Evolutionary conservation across 2,888 invertebrate genomes (phyloP).

Genomic region (Rutpela maculata): DNA sequence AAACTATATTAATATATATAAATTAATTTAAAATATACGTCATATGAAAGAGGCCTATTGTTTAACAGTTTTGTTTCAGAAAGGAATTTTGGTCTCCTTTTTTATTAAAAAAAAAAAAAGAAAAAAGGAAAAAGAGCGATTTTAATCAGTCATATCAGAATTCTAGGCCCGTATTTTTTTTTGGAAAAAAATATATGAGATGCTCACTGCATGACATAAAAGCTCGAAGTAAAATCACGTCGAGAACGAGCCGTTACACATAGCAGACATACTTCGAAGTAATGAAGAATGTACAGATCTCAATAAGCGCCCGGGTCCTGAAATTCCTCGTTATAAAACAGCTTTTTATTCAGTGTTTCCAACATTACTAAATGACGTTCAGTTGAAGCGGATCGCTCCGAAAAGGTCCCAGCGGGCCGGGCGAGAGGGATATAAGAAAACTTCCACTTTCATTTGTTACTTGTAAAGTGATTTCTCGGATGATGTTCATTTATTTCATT

Average conservation of each 20-base stretch:
- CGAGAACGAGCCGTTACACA: background rate
- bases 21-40: too few species aligned
- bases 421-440: slow-evolving; percentile 46
- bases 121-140: too few species aligned
- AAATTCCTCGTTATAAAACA: slow-evolving; percentile 7
- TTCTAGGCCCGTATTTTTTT: too few species aligned
- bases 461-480: slow-evolving; percentile 58
- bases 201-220: too few species aligned
- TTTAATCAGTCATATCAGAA: too few species aligned
- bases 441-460: slow-evolving; percentile 59
- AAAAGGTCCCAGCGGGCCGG: slow-evolving; percentile 22
- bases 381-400: slow-evolving; percentile 19
- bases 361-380: slow-evolving; percentile 26
- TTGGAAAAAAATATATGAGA: too few species aligned
- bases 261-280: background rate
- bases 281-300: slow-evolving; percentile 2
- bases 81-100: too few species aligned
- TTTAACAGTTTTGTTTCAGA: too few species aligned
- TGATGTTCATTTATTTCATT: slow-evolving; percentile 56
- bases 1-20: too few species aligned
- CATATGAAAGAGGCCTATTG: too few species aligned
- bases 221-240: background rate
- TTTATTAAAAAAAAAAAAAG: too few species aligned
- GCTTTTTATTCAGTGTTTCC: slow-evolving; percentile 15
- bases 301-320: background rate